Evolutionary conservation across 2,113 vertebrate genomes (phyloP).

Genomic region (Motacilla tschutschensis): DNA sequence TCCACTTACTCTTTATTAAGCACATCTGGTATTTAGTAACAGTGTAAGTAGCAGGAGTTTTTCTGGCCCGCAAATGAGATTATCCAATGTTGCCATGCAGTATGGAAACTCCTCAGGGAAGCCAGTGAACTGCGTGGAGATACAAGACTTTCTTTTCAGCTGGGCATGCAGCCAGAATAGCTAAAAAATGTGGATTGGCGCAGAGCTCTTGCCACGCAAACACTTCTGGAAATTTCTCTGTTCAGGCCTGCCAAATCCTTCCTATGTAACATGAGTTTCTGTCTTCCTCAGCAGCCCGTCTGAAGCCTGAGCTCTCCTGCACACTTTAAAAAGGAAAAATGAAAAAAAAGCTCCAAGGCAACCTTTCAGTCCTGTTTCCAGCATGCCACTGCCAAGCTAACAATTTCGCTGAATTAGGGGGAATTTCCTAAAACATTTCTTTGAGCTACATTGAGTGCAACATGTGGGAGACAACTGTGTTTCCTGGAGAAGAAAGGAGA

Average conservation of each 20-base stretch:
- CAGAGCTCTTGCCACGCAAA: conserved; percentile 86
- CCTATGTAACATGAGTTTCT: conserved; percentile 85
- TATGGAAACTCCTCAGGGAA: conserved; percentile 86
- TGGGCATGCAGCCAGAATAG: conserved; percentile 83
- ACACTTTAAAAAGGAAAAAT: conserved; percentile 54
- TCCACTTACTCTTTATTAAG: conserved; percentile 77
- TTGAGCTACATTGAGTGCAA: conserved; percentile 63
- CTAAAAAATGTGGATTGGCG: conserved; percentile 86
- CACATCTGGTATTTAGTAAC: conserved; percentile 89
- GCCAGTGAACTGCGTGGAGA: conserved; percentile 81
- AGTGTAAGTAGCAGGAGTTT: conserved; percentile 86
- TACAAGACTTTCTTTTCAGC: conserved; percentile 84
- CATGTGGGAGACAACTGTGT: conserved; percentile 68
- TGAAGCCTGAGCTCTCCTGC: conserved; percentile 64
- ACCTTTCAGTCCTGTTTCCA: conserved; percentile 63
- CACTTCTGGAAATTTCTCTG: conserved; percentile 96
- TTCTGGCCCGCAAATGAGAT: conserved; percentile 78
- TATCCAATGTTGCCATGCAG: conserved; percentile 82
- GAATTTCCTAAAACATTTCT: conserved; percentile 71
- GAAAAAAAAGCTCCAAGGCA: not conserved
- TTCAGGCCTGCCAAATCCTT: conserved; percentile 84
- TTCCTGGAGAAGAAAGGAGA: conserved; percentile 76
- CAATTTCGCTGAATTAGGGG: conserved; percentile 72
- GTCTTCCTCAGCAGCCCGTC: conserved; percentile 65
- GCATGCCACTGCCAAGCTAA: conserved; percentile 63